Percentiles rank a stretch among this genome's conserved stretches.
phyloP scores from a whole-genome alignment of 1,140 invertebrate genomes.

The Danaus melanippus region DNA sequence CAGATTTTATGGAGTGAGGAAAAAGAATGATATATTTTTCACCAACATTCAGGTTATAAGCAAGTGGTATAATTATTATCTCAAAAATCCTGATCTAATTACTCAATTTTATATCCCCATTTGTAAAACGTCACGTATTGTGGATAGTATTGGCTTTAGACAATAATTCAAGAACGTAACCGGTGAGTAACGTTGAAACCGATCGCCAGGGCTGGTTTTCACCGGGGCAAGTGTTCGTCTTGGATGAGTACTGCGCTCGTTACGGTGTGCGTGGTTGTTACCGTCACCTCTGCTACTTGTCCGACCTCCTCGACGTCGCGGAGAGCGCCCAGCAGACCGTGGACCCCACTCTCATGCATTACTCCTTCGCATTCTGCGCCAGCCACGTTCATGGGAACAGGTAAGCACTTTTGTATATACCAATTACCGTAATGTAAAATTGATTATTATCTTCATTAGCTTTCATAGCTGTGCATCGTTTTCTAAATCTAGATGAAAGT shows the following conservation, averaged over 20 bases:
- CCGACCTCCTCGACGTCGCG: conserved; percentile 94
- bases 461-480: no score
- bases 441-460: no score
- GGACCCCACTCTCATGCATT: conserved; percentile 98
- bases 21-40: no score
- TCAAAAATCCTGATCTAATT: no score
- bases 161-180: conserved; percentile 10
- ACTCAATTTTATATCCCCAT: no score
- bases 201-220: conserved; percentile 95
- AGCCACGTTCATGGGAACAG: conserved; percentile 98
- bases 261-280: conserved; percentile 98
- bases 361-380: conserved; percentile 98
- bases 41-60: no score
- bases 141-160: not conserved
- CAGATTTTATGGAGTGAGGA: no score
- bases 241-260: conserved; percentile 98
- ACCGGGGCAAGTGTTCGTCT: conserved; percentile 97
- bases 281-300: conserved; percentile 96
- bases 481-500: no score
- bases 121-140: no score
- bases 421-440: no score
- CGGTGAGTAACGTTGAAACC: not conserved
- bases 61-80: no score
- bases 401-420: conserved; percentile 64
- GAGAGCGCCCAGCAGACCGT: conserved; percentile 94